Evolutionary conservation across 2,888 invertebrate genomes (phyloP), one percentile per base, ranked within the genome.

Genomic region (Hyppa rectilinea): DNA sequence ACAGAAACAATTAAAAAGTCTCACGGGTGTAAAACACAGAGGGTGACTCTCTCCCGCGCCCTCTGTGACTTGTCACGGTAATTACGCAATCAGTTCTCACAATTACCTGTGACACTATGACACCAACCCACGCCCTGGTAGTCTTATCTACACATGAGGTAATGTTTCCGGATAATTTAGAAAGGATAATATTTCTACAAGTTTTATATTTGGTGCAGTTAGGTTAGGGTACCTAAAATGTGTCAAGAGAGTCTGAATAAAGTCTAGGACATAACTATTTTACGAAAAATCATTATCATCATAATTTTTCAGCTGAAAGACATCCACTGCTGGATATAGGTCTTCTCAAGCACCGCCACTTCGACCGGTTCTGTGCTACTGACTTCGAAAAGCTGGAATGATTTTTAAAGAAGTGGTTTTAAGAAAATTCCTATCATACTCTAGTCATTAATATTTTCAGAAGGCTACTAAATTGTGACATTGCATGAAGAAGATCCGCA

Each of bases 31-130:
- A 89, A 89, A 92, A 93, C 92, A 91, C 45, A 23, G 79, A 92
- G 80, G 94, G 93, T 88, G 91, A 82, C 81, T 74, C 82, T 84
- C 91, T 95, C 95, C 93, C 95, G 94, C 94, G 95, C 94, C 94
- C 95, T 90, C 90, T 84, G 90, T 87, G 93, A 90, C 92, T 92
- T 88, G 91, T 90, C 93, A 92, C 91, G 92, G 94, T 95, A 96
- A 95, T 96, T 95, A 95, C 89, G 83, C 92, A 92, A 93, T 94
- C 93, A 94, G 94, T 95, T 96, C 95, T 94, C 95, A 96, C 95
- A 95, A 94, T 95, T 95, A 95, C 85, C 86, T 86, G 85, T 87
- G 89, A 89, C 91, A 89, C 82, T 82, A 36, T 71, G 81, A 77
- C 71, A 60, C 62, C 64, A 52, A 78, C 80, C 81, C 80, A 85